phyloP scores from a whole-genome alignment of 2,797 vertebrate genomes.

The Poliocrania exsul region DNA sequence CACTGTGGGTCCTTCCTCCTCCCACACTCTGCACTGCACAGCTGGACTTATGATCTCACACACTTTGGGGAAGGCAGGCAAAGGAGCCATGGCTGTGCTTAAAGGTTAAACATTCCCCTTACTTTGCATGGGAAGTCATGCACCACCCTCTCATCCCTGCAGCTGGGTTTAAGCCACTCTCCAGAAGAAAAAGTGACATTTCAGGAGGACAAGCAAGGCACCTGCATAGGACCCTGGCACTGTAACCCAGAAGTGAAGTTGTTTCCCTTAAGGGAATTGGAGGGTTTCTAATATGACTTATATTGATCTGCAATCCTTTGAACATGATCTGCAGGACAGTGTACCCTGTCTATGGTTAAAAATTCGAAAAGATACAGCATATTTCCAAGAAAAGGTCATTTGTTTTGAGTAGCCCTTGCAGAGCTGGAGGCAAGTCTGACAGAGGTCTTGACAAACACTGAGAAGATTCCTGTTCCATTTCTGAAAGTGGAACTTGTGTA shows the following conservation, averaged over 20 bases:
- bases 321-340: background rate
- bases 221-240: background rate
- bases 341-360: background rate
- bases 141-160: background rate
- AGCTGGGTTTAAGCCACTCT: background rate
- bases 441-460: background rate
- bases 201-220: background rate
- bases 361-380: background rate
- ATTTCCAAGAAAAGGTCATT: background rate
- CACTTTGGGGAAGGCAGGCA: background rate
- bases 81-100: fast-evolving
- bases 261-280: background rate
- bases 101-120: background rate
- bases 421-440: background rate
- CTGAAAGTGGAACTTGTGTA: background rate
- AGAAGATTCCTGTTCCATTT: background rate
- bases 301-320: fast-evolving
- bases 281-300: background rate
- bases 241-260: background rate
- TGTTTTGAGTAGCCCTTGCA: background rate
- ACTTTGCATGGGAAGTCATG: background rate
- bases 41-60: background rate
- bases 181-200: background rate
- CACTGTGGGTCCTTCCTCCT: background rate
- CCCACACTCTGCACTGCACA: background rate